Conservation (phyloP, 2,113 vertebrate genomes). For the Phalacrocorax aristotelis region DNA sequence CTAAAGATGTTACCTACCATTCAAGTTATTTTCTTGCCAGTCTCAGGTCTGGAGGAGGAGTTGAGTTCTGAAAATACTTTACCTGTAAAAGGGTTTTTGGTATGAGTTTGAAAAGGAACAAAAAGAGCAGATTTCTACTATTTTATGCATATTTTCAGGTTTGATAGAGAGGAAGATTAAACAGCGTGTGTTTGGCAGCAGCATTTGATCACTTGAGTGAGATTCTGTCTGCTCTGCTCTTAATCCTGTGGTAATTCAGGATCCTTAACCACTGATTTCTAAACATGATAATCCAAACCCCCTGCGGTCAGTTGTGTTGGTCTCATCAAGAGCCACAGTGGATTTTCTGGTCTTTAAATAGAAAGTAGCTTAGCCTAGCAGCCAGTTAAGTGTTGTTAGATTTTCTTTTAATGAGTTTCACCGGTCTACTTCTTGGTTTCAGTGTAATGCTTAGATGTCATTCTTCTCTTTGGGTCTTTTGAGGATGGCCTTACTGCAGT, state of each 20-base stretch:
- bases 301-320: not conserved
- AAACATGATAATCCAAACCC: not conserved
- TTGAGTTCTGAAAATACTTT: not conserved
- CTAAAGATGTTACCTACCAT: not conserved
- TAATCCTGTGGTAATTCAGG: conserved; percentile 4
- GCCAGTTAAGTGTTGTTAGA: not conserved
- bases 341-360: not conserved
- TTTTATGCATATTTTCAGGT: not conserved
- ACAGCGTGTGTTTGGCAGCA: not conserved
- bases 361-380: not conserved
- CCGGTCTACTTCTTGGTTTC: not conserved
- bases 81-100: not conserved
- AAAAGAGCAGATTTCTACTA: not conserved
- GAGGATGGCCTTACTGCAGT: not conserved
- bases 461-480: not conserved
- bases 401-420: not conserved
- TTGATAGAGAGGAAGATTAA: not conserved
- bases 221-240: not conserved
- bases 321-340: not conserved
- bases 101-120: not conserved
- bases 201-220: not conserved
- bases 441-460: not conserved
- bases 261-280: not conserved
- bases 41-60: not conserved
- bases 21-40: not conserved